Evolutionary conservation across 92 coral and sea anemone genomes (phyloP).

Genomic region (Scolanthus callimorphus): DNA sequence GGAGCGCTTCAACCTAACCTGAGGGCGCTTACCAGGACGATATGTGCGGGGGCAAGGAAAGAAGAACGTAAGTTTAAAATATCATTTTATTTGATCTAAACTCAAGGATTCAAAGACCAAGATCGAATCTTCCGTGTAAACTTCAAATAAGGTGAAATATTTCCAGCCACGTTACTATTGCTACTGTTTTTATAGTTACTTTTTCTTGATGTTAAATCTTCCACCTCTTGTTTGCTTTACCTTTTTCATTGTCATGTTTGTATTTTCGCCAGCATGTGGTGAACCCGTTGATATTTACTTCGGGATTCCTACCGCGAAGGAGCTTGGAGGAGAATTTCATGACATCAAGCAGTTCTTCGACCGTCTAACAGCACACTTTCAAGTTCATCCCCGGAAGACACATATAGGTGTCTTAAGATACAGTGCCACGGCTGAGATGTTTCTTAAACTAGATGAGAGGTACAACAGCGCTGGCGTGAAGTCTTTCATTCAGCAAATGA

Average conservation of each 20-base stretch:
- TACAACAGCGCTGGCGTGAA: constrained; percentile 12
- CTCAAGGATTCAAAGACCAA: too few relatives aligned
- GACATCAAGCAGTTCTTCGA: constrained; percentile 25
- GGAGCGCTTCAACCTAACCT: constrained; percentile 56
- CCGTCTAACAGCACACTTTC: constrained; percentile 10
- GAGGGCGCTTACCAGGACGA: constrained; percentile 56
- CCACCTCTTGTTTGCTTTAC: too few relatives aligned
- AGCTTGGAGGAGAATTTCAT: constrained; percentile 20
- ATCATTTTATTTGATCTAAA: too few relatives aligned
- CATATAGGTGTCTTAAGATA: constrained; percentile 57
- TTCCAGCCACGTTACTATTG: too few relatives aligned
- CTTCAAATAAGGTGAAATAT: too few relatives aligned
- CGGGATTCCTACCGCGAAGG: constrained; percentile 60
- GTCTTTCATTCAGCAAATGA: constrained; percentile 6
- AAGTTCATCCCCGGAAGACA: constrained; percentile 31
- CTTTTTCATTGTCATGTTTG: background rate
- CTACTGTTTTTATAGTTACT: too few relatives aligned
- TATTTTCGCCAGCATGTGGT: constrained; percentile 55
- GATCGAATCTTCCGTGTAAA: too few relatives aligned
- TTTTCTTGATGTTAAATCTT: too few relatives aligned
- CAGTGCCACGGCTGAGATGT: constrained; percentile 35
- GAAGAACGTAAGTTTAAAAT: constrained; percentile 20
- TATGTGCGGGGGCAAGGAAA: constrained; percentile 63
- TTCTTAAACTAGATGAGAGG: constrained; percentile 30
- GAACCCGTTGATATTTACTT: constrained; percentile 55